Conservation (phyloP, 2,888 invertebrate species). For the Orthosia incerta region DNA sequence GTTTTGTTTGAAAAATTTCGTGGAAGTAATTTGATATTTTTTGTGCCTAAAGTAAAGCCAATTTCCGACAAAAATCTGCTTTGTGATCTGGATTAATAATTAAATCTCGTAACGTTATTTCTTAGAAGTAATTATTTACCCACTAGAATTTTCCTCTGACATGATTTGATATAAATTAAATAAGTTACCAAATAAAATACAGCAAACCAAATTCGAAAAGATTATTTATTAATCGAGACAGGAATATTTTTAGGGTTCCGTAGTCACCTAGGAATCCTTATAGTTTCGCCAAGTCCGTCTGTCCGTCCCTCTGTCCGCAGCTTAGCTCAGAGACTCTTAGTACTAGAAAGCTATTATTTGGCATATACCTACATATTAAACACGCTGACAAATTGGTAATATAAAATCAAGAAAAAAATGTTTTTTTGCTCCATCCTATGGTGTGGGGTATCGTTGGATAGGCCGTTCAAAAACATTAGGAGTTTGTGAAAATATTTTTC, state of each 20-base stretch:
- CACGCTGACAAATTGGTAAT: no score
- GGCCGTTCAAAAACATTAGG: no score
- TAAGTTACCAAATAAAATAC: neutral
- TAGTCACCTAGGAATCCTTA: no score
- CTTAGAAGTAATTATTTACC: neutral
- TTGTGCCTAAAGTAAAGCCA: neutral
- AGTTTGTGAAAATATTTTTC: no score
- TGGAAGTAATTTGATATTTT: conserved; percentile 11
- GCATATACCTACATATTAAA: no score
- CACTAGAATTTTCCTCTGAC: neutral
- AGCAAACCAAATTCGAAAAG: neutral
- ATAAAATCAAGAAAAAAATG: no score
- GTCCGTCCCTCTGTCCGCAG: no score
- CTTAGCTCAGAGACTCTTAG: no score
- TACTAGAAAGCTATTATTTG: no score
- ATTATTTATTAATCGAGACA: neutral
- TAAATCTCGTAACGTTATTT: neutral
- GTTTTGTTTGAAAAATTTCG: conserved; percentile 13
- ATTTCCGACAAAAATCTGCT: conserved; percentile 4
- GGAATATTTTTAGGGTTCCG: neutral
- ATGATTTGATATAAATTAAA: conserved; percentile 2
- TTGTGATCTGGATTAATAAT: conserved; percentile 19
- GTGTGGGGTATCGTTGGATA: no score
- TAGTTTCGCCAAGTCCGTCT: no score
- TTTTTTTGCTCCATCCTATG: no score